phyloP scores from a whole-genome alignment of 2,113 vertebrate species.

The Melanerpes aurifrons region DNA sequence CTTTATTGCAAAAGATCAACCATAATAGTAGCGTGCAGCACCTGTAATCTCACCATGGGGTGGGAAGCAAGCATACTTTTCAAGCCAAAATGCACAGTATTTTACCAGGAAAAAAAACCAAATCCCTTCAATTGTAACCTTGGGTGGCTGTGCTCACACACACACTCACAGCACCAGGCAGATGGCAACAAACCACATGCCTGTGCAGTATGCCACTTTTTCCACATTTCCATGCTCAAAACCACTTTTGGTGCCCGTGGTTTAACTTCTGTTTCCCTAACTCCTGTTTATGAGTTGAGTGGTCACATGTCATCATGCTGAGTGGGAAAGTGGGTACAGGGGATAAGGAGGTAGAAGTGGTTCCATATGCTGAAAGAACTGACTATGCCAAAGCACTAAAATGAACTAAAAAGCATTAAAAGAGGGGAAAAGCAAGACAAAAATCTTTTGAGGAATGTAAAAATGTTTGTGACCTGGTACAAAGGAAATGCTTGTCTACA shows the following conservation, averaged over 20 bases:
- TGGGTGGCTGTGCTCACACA: slow-evolving; percentile 45
- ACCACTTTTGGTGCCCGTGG: slow-evolving; percentile 75
- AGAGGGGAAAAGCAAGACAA: not conserved
- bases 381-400: slow-evolving; percentile 36
- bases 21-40: slow-evolving; percentile 32
- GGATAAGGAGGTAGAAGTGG: slow-evolving; percentile 64
- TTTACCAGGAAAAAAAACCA: slow-evolving; percentile 36
- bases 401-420: not conserved
- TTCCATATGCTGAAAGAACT: slow-evolving; percentile 55
- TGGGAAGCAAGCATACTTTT: not conserved
- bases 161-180: slow-evolving; percentile 48
- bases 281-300: slow-evolving; percentile 76
- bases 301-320: slow-evolving; percentile 75
- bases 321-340: slow-evolving; percentile 72
- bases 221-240: slow-evolving; percentile 74
- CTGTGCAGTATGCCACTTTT: slow-evolving; percentile 79
- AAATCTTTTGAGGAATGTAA: not conserved
- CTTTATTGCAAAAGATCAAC: slow-evolving; percentile 15
- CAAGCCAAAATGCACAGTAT: slow-evolving; percentile 41
- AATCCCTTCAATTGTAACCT: slow-evolving; percentile 48
- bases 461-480: not conserved
- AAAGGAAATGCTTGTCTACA: not conserved
- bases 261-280: slow-evolving; percentile 81
- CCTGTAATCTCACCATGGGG: slow-evolving; percentile 1
- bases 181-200: slow-evolving; percentile 76